These are phyloP conservation scores for Parambassis ranga DNA, from an alignment of 2,797 vertebrate species.

Conservation along the genomic window DNA sequence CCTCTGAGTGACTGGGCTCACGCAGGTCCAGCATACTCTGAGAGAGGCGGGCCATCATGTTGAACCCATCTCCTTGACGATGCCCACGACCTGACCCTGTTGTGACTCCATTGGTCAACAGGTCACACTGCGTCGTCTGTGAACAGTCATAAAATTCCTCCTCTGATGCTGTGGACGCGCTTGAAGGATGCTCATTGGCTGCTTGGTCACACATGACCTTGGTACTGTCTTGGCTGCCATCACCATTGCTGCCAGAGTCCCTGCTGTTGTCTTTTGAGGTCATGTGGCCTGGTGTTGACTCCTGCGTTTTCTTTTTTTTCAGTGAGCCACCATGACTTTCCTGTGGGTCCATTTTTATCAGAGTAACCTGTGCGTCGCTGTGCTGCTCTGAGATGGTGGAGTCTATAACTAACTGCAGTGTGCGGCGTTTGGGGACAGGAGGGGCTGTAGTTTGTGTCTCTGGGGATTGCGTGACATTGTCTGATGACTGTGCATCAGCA, in stretches of 20 bases:
- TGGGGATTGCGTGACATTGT: slow-evolving; percentile 5
- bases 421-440: slow-evolving; percentile 90
- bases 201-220: slow-evolving; percentile 80
- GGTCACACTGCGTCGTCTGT: slow-evolving; percentile 39
- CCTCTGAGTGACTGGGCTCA: slow-evolving; percentile 55
- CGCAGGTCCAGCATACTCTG: slow-evolving; percentile 83
- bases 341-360: slow-evolving; percentile 62
- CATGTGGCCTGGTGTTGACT: neutral
- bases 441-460: slow-evolving; percentile 19
- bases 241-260: slow-evolving; percentile 77
- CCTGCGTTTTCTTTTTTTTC: neutral
- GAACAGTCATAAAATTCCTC: slow-evolving; percentile 88
- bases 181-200: slow-evolving; percentile 76
- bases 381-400: slow-evolving; percentile 16
- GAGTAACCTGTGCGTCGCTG: slow-evolving; percentile 55
- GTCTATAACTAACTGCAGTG: slow-evolving; percentile 78
- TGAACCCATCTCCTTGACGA: slow-evolving; percentile 73
- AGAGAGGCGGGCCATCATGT: slow-evolving; percentile 84
- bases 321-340: slow-evolving; percentile 3
- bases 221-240: slow-evolving; percentile 75
- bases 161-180: slow-evolving; percentile 85
- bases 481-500: slow-evolving; percentile 24
- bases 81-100: slow-evolving; percentile 65
- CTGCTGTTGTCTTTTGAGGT: neutral
- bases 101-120: slow-evolving; percentile 67